These are phyloP conservation scores for Cossypha dichroa DNA, from an alignment of 2,797 vertebrate species.

Conservation along the genomic window DNA sequence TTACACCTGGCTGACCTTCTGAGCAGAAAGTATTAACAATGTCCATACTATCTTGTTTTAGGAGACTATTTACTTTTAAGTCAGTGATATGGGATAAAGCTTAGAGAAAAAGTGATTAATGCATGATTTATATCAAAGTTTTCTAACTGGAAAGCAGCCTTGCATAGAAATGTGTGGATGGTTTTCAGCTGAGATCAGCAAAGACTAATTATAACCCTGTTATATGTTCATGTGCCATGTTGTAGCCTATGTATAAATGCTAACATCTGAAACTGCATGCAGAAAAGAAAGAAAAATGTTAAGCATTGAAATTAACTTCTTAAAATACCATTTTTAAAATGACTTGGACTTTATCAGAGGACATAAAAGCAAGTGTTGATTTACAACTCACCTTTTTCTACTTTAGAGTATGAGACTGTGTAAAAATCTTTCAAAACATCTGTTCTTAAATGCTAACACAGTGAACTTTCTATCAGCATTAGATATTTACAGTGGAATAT, in stretches of 20 bases:
- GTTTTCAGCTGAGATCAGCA: neutral
- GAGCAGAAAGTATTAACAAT: constrained; percentile 67
- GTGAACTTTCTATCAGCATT: neutral
- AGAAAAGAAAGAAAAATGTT: neutral
- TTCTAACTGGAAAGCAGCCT: constrained; percentile 11
- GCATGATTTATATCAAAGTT: neutral
- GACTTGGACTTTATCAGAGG: neutral
- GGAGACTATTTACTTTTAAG: constrained; percentile 64
- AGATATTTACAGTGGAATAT: neutral
- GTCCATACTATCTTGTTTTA: constrained; percentile 57
- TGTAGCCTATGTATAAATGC: neutral
- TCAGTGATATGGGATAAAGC: constrained; percentile 5
- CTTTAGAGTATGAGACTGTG: neutral
- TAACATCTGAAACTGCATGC: neutral
- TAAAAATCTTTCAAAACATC: neutral
- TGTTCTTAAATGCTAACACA: neutral
- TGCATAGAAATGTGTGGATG: neutral
- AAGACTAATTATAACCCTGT: neutral
- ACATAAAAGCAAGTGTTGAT: neutral
- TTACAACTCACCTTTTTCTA: neutral
- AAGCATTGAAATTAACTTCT: neutral
- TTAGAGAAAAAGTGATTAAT: constrained; percentile 24
- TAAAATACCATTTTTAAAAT: neutral
- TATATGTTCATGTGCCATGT: neutral
- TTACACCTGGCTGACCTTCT: constrained; percentile 65